Base-by-base conservation (phyloP, 30 jellyfish, hydroid and myxozoan species). In the Hydra vulgaris region DNA sequence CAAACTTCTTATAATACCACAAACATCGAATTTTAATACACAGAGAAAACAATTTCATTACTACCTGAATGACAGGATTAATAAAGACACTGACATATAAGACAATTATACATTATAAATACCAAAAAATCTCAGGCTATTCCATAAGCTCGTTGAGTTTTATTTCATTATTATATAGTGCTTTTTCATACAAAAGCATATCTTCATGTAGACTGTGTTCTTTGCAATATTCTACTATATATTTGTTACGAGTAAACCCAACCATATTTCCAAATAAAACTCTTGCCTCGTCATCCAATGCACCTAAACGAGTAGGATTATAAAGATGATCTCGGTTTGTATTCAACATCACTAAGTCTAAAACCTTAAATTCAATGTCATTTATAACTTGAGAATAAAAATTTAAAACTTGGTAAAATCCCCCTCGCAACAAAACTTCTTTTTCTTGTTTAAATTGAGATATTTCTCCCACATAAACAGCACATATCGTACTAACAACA, bases 301-400 rank as follows among this genome's bases (percentile, higher is more conserved):
- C 69, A 24, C 87, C 87, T 8, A 89, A 82, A 26, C 24, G 52
- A 25, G 20, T 54, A 53, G 69, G 84, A 1, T 90, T 71, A 20
- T 90, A 74, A 73, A 89, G 55, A 77, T 89, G 96, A 80, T 89
- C 96, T 53, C 96, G 71, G 88, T 89, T 89, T 79, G 96, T 77
- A 71, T 89, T 89, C 69, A 89, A 76, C 91, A 84, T 89, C 81
- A 89, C 94, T 18, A 89, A 84, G 23, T 89, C 96, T 15, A 89
- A 85, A 18, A 89, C 92, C 69, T 80, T 74, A 81, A 80, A 52
- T 26, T 70, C 85, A 20, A 67, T 82, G 40, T 66, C 73, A 23
- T 68, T 86, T 26, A 82, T 88, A 27, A 73, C 70, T 26, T 73
- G 61, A 73, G 12, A 19, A 82, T 53, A 89, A 52, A 83, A 84